These are phyloP conservation scores for Nestor notabilis DNA, from an alignment of 2,113 vertebrate species.

Conservation along the genomic window DNA sequence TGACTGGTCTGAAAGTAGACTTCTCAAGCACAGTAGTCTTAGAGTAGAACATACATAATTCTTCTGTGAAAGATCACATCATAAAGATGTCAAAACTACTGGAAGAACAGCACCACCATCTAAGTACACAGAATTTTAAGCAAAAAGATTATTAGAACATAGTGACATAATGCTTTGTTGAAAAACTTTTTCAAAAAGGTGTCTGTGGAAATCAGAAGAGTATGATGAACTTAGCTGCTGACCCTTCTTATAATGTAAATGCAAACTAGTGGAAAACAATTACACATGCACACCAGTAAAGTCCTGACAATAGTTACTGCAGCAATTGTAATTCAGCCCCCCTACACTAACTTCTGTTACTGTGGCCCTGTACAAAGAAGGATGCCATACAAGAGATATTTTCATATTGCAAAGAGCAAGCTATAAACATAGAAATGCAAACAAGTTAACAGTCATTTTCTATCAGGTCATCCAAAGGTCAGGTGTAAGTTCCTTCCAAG, in stretches of 20 bases:
- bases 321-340: background rate
- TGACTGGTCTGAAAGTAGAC: background rate
- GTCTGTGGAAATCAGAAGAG: background rate
- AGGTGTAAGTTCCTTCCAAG: background rate
- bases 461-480: background rate
- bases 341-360: background rate
- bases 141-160: background rate
- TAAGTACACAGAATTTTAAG: slow-evolving; percentile 12
- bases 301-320: background rate
- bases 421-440: background rate
- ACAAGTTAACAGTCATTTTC: background rate
- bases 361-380: background rate
- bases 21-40: slow-evolving; percentile 14
- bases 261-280: background rate
- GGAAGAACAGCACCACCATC: background rate
- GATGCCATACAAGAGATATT: background rate
- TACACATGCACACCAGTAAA: background rate
- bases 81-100: slow-evolving; percentile 36
- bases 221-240: background rate
- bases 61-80: slow-evolving; percentile 12
- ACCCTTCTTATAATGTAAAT: background rate
- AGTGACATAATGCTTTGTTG: background rate
- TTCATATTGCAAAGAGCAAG: background rate
- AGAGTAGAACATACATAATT: slow-evolving; percentile 20
- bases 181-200: background rate